Conservation (phyloP, 1,140 invertebrate species). For the Euura saliciscinereae region DNA sequence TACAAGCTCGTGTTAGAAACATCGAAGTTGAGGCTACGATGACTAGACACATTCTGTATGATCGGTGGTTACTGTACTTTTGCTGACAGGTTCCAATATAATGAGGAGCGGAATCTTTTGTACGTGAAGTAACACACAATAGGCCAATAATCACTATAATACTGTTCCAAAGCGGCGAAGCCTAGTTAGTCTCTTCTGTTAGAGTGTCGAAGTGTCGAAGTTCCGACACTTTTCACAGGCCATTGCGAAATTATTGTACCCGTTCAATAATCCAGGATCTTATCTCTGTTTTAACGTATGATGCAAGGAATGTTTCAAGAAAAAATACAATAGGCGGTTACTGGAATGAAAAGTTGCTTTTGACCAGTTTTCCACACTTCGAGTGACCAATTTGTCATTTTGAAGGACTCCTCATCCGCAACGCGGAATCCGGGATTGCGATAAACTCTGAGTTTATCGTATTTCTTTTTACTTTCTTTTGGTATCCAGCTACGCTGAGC, state of each 20-base stretch:
- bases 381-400: no score
- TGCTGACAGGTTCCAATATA: neutral
- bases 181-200: neutral
- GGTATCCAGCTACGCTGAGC: neutral
- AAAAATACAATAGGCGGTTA: no score
- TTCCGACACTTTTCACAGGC: no score
- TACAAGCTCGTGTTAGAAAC: no score
- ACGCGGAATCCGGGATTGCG: neutral
- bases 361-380: no score
- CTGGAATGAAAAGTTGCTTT: no score
- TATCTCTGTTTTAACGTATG: no score
- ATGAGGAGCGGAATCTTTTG: conserved; percentile 1
- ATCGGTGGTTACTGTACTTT: neutral
- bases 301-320: no score
- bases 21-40: neutral
- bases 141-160: conserved; percentile 3
- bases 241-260: no score
- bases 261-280: no score
- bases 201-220: no score
- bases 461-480: neutral
- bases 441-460: conserved; percentile 10
- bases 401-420: no score
- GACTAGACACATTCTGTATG: neutral
- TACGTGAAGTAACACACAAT: conserved; percentile 1
- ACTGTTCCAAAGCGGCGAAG: neutral